Evolutionary conservation across 2,113 vertebrate genomes (phyloP).

Genomic region (Garra rufa): DNA sequence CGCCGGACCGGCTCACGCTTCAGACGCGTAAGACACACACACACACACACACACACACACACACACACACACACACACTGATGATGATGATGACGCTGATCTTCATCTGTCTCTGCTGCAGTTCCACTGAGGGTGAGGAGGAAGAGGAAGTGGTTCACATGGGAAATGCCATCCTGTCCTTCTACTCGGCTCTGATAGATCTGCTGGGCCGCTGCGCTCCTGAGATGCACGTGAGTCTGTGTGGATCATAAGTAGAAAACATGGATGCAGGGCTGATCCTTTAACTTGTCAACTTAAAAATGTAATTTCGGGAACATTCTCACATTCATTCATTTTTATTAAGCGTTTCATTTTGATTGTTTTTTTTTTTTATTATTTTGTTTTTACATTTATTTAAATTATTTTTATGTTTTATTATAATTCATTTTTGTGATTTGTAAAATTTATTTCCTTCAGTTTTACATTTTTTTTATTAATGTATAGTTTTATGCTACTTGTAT

Average conservation of each 20-base stretch:
- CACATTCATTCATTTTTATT: no score
- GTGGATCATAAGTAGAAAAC: no score
- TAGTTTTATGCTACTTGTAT: no score
- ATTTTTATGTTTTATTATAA: no score
- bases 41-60: background rate
- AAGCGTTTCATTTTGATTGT: no score
- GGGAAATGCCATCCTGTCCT: slow-evolving; percentile 99
- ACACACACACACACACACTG: background rate
- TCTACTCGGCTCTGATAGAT: slow-evolving; percentile 98
- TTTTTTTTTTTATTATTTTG: no score
- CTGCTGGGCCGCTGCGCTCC: slow-evolving; percentile 96
- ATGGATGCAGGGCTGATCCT: no score
- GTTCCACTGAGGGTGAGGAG: slow-evolving; percentile 80
- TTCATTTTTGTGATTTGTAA: no score
- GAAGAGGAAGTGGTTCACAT: slow-evolving; percentile 95
- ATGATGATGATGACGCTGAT: background rate
- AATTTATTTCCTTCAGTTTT: no score
- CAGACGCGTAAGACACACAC: slow-evolving; percentile 81
- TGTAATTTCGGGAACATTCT: background rate
- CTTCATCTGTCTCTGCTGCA: slow-evolving; percentile 53
- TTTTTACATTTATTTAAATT: no score
- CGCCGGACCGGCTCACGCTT: slow-evolving; percentile 82
- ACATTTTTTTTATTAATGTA: no score
- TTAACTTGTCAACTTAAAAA: background rate
- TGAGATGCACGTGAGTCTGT: slow-evolving; percentile 91